Conservation (phyloP, 2,888 invertebrate genomes). For the Heliconius hortense region DNA sequence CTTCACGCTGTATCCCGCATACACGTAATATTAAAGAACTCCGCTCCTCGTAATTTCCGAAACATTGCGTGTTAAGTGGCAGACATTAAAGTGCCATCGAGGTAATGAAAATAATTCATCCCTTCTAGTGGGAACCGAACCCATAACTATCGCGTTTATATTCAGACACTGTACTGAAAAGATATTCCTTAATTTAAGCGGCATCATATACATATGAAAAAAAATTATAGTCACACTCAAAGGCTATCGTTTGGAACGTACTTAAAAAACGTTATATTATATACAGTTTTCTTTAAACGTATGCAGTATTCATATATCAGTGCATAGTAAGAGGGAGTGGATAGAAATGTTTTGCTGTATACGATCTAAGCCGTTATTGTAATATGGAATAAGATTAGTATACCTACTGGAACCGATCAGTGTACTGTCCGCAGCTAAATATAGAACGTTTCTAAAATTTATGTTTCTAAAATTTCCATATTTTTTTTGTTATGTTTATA, state of each 20-base stretch:
- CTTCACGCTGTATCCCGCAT: too few relatives aligned
- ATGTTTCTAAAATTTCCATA: background rate
- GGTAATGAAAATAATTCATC: too few relatives aligned
- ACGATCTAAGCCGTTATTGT: conserved; percentile 76
- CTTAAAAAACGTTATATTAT: background rate
- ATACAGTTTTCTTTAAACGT: conserved; percentile 32
- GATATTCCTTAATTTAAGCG: too few relatives aligned
- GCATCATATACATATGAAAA: too few relatives aligned
- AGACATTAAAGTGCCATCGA: too few relatives aligned
- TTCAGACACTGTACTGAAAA: too few relatives aligned
- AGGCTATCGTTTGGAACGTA: background rate
- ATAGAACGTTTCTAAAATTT: conserved; percentile 46
- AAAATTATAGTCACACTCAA: background rate
- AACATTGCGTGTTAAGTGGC: too few relatives aligned
- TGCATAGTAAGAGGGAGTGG: conserved; percentile 40
- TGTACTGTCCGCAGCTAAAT: conserved; percentile 62
- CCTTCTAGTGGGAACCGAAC: too few relatives aligned
- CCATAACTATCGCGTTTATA: too few relatives aligned
- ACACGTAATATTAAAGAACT: too few relatives aligned
- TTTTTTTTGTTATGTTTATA: background rate
- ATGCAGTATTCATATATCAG: conserved; percentile 22
- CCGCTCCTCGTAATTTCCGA: too few relatives aligned
- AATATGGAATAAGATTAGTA: conserved; percentile 75
- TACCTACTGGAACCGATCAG: conserved; percentile 63
- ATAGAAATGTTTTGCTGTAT: conserved; percentile 67